A percentile compares a stretch with the other conserved stretches of the same genome.
Conservation (phyloP, 2,113 vertebrate genomes). For the Atlantisia rogersi region DNA sequence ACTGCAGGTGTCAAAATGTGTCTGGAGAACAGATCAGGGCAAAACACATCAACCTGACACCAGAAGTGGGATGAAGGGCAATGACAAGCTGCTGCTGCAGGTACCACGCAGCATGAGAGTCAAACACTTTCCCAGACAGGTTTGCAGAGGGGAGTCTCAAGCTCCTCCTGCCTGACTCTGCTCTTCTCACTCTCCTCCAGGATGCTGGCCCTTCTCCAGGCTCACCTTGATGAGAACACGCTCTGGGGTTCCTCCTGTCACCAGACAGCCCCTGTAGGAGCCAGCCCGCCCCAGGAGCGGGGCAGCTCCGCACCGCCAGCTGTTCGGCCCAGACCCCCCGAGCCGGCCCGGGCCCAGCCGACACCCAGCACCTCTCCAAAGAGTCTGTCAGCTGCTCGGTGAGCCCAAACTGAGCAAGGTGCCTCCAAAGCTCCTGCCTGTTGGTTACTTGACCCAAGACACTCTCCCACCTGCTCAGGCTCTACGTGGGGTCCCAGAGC, state of each 20-base stretch:
- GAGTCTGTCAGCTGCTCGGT: neutral
- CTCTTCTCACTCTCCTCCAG: neutral
- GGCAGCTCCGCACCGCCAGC: neutral
- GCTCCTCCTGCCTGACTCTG: neutral
- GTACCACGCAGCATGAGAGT: neutral
- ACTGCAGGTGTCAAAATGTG: neutral
- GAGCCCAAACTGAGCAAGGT: neutral
- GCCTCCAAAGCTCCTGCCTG: neutral
- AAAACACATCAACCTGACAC: neutral
- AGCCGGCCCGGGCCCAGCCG: neutral
- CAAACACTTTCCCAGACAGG: neutral
- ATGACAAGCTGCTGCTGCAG: neutral
- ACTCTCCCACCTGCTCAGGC: neutral
- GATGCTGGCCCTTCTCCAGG: neutral
- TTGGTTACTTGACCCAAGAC: neutral
- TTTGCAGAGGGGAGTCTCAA: neutral
- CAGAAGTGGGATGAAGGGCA: neutral
- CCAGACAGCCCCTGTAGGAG: neutral
- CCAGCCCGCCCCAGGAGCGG: neutral
- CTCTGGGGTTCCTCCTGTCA: neutral
- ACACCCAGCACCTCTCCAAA: neutral
- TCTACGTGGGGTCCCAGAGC: neutral
- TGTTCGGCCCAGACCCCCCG: neutral
- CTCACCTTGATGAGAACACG: rapidly evolving
- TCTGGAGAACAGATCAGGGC: neutral